Evolutionary conservation across 2,113 vertebrate genomes (phyloP).

Genomic region (Ibidorhyncha struthersii): DNA sequence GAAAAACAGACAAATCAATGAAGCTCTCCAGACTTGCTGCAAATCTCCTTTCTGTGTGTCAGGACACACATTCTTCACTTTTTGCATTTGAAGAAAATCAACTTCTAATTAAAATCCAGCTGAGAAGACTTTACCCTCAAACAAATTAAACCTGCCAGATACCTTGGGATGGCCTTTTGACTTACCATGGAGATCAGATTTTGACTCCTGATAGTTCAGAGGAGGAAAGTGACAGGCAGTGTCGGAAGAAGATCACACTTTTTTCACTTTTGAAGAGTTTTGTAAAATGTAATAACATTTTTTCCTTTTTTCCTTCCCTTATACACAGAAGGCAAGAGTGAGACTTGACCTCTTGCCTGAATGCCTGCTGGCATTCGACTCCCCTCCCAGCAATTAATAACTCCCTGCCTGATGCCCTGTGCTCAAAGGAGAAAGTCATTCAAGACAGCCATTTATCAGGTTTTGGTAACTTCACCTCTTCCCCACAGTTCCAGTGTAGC

Average conservation of each 20-base stretch:
- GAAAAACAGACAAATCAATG: not conserved
- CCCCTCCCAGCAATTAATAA: not conserved
- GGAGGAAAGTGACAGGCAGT: not conserved
- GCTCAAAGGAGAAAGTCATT: not conserved
- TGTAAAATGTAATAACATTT: not conserved
- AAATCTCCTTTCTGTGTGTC: not conserved
- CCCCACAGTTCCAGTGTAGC: accelerated
- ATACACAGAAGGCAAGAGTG: not conserved
- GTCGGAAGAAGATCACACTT: not conserved
- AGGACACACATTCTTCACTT: not conserved
- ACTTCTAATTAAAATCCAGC: constrained; percentile 1
- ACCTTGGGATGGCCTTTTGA: not conserved
- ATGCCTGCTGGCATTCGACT: not conserved
- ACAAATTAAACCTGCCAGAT: not conserved
- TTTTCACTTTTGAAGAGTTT: not conserved
- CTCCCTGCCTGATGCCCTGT: not conserved
- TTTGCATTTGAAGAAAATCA: not conserved
- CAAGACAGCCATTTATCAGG: not conserved
- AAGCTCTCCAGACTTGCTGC: not conserved
- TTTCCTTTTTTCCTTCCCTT: not conserved
- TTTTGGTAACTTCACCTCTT: not conserved
- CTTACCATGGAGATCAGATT: not conserved
- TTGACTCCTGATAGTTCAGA: not conserved
- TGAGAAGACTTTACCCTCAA: not conserved
- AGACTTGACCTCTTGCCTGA: not conserved